Conservation (phyloP, 1,140 invertebrate genomes). For the Acyrthosiphon pisum region DNA sequence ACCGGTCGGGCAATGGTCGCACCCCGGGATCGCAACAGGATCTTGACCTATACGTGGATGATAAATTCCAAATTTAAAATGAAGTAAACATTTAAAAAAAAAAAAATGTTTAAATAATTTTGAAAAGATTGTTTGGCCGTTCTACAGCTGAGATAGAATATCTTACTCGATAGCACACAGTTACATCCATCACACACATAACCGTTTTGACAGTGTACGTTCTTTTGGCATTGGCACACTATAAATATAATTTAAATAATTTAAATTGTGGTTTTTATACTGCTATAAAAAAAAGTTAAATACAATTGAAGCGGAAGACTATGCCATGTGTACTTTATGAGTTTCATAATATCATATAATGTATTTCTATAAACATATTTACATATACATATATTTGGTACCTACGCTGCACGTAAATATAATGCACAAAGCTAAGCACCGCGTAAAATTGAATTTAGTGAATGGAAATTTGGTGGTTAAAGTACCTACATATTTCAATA, state of each 20-base stretch:
- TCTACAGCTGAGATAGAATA: not conserved
- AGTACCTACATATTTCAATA: not conserved
- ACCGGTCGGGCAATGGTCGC: conserved; percentile 78
- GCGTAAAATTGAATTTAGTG: not conserved
- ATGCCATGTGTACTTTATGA: not conserved
- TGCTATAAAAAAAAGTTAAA: not conserved
- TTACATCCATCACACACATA: conserved; percentile 73
- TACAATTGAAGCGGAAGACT: not conserved
- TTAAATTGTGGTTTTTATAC: not conserved
- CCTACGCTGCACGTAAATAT: not conserved
- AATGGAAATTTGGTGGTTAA: conserved; percentile 31
- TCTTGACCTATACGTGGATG: conserved; percentile 36
- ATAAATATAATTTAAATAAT: conserved; percentile 60
- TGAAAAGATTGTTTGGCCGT: not conserved
- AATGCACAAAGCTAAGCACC: not conserved
- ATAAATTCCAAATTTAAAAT: not conserved
- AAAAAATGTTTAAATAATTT: not conserved
- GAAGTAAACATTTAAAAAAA: not conserved
- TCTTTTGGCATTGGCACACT: conserved; percentile 74
- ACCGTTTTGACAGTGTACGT: conserved; percentile 69
- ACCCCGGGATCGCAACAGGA: conserved; percentile 64
- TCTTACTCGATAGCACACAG: conserved; percentile 69
- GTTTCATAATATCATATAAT: not conserved
- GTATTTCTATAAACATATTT: no score
- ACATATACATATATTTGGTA: not conserved